A percentile compares a stretch with the other conserved stretches of the same genome.
Conservation (phyloP, 2,888 invertebrate genomes). For the Drosophila gaucha region DNA sequence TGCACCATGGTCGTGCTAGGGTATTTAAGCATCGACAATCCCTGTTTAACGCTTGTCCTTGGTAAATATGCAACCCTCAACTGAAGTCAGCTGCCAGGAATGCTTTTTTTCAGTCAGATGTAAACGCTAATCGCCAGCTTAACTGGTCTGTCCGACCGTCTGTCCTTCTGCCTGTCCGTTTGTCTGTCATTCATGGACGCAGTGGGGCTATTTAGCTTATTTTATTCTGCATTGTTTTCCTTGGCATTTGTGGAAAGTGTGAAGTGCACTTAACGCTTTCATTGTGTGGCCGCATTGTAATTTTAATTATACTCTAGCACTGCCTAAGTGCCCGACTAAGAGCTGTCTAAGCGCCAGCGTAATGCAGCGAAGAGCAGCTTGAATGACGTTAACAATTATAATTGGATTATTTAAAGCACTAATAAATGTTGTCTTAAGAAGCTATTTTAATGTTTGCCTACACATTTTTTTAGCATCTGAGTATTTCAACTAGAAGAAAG, state of each 20-base stretch:
- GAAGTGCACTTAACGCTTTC: constrained; percentile 63
- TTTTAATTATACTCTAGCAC: constrained; percentile 65
- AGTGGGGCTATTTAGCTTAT: constrained; percentile 40
- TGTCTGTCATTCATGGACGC: constrained; percentile 10
- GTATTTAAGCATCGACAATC: too few species aligned
- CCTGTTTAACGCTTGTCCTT: neutral
- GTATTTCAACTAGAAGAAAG: too few species aligned
- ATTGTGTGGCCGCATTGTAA: constrained; percentile 66
- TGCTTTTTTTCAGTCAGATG: constrained; percentile 2
- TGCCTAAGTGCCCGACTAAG: constrained; percentile 53
- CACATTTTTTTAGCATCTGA: too few species aligned
- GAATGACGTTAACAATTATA: constrained; percentile 21
- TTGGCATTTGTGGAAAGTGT: constrained; percentile 57
- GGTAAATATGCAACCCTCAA: neutral
- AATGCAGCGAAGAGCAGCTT: constrained; percentile 38
- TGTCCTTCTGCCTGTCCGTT: too few species aligned
- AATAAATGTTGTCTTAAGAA: neutral
- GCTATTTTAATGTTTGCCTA: neutral
- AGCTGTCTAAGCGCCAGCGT: constrained; percentile 34
- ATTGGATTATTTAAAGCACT: constrained; percentile 1
- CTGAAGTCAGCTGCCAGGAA: neutral
- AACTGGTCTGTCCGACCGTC: constrained; percentile 31
- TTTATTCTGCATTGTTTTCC: constrained; percentile 56
- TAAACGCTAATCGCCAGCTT: constrained; percentile 56
- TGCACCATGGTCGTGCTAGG: too few species aligned